These are phyloP conservation scores for Neodiprion lecontei DNA, from an alignment of 1,140 invertebrate genomes.

Conservation along the genomic window DNA sequence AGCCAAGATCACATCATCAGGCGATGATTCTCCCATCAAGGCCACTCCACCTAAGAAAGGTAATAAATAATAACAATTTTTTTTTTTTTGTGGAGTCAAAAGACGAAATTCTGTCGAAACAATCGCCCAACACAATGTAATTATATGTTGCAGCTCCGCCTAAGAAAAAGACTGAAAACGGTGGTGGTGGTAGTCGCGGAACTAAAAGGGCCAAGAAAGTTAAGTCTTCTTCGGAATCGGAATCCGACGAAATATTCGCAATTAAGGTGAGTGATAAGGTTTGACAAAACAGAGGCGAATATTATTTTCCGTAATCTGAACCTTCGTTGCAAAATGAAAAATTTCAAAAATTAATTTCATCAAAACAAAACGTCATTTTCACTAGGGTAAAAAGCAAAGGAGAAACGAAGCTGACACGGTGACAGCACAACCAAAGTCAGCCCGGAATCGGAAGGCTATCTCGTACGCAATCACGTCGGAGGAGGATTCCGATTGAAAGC, in stretches of 20 bases:
- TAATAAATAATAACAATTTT: constrained; percentile 25
- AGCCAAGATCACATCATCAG: constrained; percentile 29
- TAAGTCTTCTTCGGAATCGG: constrained; percentile 39
- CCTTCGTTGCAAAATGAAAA: no score
- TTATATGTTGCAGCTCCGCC: constrained; percentile 29
- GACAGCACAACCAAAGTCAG: constrained; percentile 32
- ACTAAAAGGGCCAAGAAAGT: constrained; percentile 45
- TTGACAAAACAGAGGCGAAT: neutral
- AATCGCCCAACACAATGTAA: constrained; percentile 15
- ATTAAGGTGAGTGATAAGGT: constrained; percentile 20
- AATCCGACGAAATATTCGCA: constrained; percentile 42
- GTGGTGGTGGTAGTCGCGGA: constrained; percentile 41
- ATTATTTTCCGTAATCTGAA: no score
- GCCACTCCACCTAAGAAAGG: constrained; percentile 38
- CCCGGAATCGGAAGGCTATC: constrained; percentile 44
- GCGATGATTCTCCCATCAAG: constrained; percentile 44
- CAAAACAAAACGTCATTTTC: constrained; percentile 35
- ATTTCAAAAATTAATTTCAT: no score
- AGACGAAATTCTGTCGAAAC: constrained; percentile 22
- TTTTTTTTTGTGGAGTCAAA: constrained; percentile 21
- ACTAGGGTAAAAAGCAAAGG: constrained; percentile 45
- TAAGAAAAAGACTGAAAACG: constrained; percentile 54
- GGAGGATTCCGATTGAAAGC: constrained; percentile 44
- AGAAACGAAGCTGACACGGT: constrained; percentile 37
- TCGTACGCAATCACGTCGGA: constrained; percentile 47